Evolutionary conservation across 2,113 vertebrate species (phyloP), one percentile per base, ranked within the genome.

Genomic region (Salvator merianae): DNA sequence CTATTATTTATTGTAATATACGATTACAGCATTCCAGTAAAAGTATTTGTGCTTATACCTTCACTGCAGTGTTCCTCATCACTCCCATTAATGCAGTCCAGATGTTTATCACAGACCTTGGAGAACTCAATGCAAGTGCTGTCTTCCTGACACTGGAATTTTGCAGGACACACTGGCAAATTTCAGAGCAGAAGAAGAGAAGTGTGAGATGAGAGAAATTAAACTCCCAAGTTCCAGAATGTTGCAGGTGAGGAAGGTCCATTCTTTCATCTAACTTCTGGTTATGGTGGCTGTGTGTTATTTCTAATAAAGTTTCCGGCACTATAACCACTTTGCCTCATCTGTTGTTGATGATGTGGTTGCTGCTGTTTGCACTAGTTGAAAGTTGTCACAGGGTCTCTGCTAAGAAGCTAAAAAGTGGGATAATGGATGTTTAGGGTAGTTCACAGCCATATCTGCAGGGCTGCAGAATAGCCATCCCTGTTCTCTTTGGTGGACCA

Each of bases 111-210:
- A 77, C 98, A 99, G 88, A 99, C 93, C 68, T 93, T 95, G 91
- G 96, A 95, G 93, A 97, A 95, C 32, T 97, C 93, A 0, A 99
- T 96, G 95, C 98, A 99, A 0, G 94, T 96, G 89, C 97, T 97
- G 94, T 97, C 96, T 82, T 97, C 97, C 0, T 3, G 94, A 91
- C 98, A 99, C 90, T 95, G 97, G 93, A 96, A 98, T 81, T 96
- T 96, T 8, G 97, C 98, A 72, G 96, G 96, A 93, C 98, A 99
- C 32, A 99, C 98, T 99, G 90, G 69, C 30, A 84, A n/a, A 53
- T 71, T 53, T 20, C 59, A 79, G 75, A 84, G 83, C 0, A 1
- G 0, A 1, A 40, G 62, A 53, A 26, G 43, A 38, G 89, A 89
- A 2, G 0, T 59, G 71, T 82, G 74, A 90, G 38, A 20, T 28